Base-by-base conservation (phyloP, 1,140 invertebrate genomes). In the Drosophila navojoa region DNA sequence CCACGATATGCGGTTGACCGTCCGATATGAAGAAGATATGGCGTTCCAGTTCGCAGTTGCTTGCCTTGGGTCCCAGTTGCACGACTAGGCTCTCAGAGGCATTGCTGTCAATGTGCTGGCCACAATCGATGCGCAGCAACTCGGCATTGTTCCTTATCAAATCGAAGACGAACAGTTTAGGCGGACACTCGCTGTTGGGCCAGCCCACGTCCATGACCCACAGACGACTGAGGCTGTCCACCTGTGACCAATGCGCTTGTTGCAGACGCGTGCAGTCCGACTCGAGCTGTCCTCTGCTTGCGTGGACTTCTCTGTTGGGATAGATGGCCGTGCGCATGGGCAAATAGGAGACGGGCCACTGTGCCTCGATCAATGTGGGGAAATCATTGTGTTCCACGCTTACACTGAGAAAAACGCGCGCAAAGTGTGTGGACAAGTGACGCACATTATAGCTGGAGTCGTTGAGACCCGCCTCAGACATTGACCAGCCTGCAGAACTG, bases 191-290 rank as follows among this genome's bases (percentile, higher is more conserved):
- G n/a, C 38, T 35, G 2, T 49, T 60, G 1, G 80, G 73, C 59
- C 77, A 81, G 13, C 90, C 91, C 5, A 77, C 60, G 57, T 92
- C 91, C 75, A 91, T 78, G 11, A 92, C 85, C 91, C 91, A 92
- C 9, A 92, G 45, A 0, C 84, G 76, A 45, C 75, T 87, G 15
- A 91, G 57, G 19, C 73, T 77, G 38, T 92, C 91, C 42, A 92
- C 89, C 50, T 91, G 85, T 0, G 91, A 80, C 90, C 91, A 90
- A 32, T 81, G 73, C 0, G 91, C 81, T 45, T 91, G 85, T 15
- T 91, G 85, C 60, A 92, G 42, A 0, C 74, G 58, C 0, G 80
- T 74, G 69, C 91, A 92, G 42, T 92, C 82, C 7, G 44, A 27
- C 15, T 63, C 66, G n/a, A 53, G 58, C 1, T 63, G 72, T 13